phyloP scores from a whole-genome alignment of 2,888 invertebrate species.

The Tuta absoluta region DNA sequence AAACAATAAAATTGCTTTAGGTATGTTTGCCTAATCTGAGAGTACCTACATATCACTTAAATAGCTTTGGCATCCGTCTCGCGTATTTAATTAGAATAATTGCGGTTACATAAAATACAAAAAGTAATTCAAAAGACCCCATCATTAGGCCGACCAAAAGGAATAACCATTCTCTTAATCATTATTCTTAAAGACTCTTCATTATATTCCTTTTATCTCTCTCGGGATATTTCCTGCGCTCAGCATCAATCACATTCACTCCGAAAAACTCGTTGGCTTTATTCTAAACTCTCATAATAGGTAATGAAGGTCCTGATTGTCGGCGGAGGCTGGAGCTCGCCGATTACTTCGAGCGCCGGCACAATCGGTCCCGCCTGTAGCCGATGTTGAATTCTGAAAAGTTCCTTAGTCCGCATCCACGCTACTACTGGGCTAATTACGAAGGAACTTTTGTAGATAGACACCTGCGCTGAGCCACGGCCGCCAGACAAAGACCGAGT shows the following conservation, averaged over 20 bases:
- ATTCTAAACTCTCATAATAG: conserved; percentile 82
- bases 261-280: conserved; percentile 80
- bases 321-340: conserved; percentile 66
- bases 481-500: conserved; percentile 76
- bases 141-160: conserved; percentile 78
- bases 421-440: conserved; percentile 78
- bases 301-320: conserved; percentile 79
- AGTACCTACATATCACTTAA: conserved; percentile 27
- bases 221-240: conserved; percentile 77
- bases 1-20: conserved; percentile 3
- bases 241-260: conserved; percentile 81
- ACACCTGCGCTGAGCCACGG: conserved; percentile 77
- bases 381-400: conserved; percentile 76
- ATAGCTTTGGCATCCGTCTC: conserved; percentile 36
- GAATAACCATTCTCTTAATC: conserved; percentile 80
- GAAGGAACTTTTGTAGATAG: conserved; percentile 78
- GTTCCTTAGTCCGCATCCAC: conserved; percentile 73
- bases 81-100: conserved; percentile 64
- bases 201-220: conserved; percentile 82
- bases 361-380: conserved; percentile 76
- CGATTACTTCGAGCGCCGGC: conserved; percentile 77
- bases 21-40: conserved; percentile 15
- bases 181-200: conserved; percentile 81
- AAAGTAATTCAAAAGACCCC: conserved; percentile 75
- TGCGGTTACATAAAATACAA: conserved; percentile 65